Percentiles rank a stretch among this genome's conserved stretches.
Conservation (phyloP, 2,888 invertebrate genomes). For the Epistrophe eligans region DNA sequence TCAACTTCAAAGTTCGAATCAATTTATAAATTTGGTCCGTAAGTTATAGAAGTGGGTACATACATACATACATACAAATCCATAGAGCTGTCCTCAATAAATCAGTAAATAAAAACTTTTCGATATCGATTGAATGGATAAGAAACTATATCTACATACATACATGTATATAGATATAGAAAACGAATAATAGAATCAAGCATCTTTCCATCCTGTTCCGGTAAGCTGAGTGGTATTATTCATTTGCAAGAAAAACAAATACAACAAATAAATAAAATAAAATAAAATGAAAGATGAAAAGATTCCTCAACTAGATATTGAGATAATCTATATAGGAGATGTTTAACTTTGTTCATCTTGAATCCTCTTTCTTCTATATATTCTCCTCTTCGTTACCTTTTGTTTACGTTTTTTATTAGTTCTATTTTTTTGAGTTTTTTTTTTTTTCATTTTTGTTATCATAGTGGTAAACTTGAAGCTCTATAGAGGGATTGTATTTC, state of each 20-base stretch:
- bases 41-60: not conserved
- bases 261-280: constrained; percentile 16
- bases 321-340: constrained; percentile 11
- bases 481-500: constrained; percentile 29
- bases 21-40: constrained; percentile 38
- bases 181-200: constrained; percentile 43
- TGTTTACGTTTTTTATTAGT: constrained; percentile 53
- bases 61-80: not conserved
- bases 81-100: constrained; percentile 23
- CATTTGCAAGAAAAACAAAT: constrained; percentile 46
- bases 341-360: constrained; percentile 24
- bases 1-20: constrained; percentile 44
- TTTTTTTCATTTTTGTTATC: not conserved
- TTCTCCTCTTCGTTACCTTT: constrained; percentile 32
- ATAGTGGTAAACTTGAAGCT: constrained; percentile 28
- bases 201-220: constrained; percentile 3
- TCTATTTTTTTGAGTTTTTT: constrained; percentile 5
- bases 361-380: not conserved
- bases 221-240: constrained; percentile 13
- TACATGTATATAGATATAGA: not conserved
- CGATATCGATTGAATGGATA: constrained; percentile 39
- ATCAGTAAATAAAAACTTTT: constrained; percentile 41
- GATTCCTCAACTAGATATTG: constrained; percentile 10
- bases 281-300: constrained; percentile 51
- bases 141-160: not conserved